A percentile compares a stretch with the other conserved stretches of the same genome.
These are phyloP conservation scores for Antheraea assamensis DNA, from an alignment of 2,888 invertebrate genomes.

Conservation along the genomic window DNA sequence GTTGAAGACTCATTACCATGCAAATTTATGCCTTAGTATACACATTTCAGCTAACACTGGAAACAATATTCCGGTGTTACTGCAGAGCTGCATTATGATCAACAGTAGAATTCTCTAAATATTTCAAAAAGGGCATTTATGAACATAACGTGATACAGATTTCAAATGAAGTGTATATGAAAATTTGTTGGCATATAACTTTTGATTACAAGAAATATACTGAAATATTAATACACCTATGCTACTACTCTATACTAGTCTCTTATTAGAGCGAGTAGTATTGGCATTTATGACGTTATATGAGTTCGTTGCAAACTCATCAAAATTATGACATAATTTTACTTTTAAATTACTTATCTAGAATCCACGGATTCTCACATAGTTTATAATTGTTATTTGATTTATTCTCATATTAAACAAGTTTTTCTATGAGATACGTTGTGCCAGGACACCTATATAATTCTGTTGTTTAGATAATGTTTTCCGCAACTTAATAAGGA, in stretches of 20 bases:
- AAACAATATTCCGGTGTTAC: not conserved
- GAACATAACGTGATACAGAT: not conserved
- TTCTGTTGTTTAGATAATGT: no score
- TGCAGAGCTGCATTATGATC: not conserved
- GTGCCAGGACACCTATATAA: no score
- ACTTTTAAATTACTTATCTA: no score
- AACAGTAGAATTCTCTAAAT: not conserved
- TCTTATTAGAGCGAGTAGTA: not conserved
- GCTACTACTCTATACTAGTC: not conserved
- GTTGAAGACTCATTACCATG: not conserved
- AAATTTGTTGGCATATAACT: not conserved
- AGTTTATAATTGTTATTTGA: no score
- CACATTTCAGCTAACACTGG: not conserved
- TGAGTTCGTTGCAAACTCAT: no score
- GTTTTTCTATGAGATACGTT: no score
- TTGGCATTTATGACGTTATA: not conserved
- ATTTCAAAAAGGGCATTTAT: not conserved
- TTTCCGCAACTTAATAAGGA: no score
- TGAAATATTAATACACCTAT: no score
- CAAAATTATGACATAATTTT: no score
- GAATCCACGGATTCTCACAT: no score
- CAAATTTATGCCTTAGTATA: not conserved
- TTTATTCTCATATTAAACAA: no score
- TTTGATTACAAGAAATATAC: no score
- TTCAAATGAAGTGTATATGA: not conserved